Percentiles rank a stretch among this genome's conserved stretches.
Conservation (phyloP, 92 coral and sea anemone species). For the Porites divaricata region DNA sequence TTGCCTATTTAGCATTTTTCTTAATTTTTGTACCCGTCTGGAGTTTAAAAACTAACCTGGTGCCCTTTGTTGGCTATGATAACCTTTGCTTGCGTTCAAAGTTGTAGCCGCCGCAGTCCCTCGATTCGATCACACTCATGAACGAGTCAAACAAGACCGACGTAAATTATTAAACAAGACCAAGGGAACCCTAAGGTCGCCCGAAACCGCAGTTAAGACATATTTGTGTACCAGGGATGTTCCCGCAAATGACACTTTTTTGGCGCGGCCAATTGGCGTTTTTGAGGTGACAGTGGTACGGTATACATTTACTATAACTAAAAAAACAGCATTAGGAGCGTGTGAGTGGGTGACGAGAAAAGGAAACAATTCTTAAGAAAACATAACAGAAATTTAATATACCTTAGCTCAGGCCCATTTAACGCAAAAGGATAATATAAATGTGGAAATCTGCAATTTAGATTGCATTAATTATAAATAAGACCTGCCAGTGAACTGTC, state of each 20-base stretch:
- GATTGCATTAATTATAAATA: conserved; percentile 43
- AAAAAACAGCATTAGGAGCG: too few relatives aligned
- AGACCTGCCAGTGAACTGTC: conserved; percentile 31
- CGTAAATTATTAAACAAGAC: conserved; percentile 37
- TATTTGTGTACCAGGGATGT: conserved; percentile 29
- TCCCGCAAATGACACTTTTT: neutral
- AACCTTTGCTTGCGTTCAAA: conserved; percentile 11
- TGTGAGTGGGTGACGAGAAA: neutral
- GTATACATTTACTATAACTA: too few relatives aligned
- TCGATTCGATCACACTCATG: conserved; percentile 30
- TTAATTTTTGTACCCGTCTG: neutral
- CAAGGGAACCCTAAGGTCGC: conserved; percentile 35
- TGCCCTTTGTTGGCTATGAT: neutral
- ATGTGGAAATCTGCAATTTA: conserved; percentile 50
- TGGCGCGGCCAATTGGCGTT: neutral
- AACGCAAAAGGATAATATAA: conserved; percentile 22
- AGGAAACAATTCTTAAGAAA: neutral
- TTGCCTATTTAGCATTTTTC: neutral
- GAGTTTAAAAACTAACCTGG: neutral
- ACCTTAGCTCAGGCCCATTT: neutral
- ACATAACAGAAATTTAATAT: conserved; percentile 16
- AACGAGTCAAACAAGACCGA: conserved; percentile 32
- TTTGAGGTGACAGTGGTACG: neutral
- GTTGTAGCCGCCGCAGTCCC: conserved; percentile 1
- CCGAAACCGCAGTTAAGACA: conserved; percentile 22